Base-by-base conservation (phyloP, 2,113 vertebrate species). In the Anhinga anhinga region DNA sequence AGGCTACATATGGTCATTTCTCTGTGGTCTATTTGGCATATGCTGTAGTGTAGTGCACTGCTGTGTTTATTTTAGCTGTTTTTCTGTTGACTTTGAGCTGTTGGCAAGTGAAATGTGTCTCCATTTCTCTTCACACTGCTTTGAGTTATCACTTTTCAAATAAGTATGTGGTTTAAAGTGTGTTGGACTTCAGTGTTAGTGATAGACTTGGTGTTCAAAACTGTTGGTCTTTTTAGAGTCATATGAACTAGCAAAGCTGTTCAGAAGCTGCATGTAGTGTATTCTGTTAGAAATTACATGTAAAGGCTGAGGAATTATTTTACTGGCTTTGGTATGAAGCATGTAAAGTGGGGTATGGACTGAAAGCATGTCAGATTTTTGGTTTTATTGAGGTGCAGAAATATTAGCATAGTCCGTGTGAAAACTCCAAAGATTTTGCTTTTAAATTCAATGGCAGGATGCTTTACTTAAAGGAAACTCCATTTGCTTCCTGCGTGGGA, bases 331-430 rank as follows among this genome's bases (percentile, higher is more conserved):
- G 70, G 20, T 55, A 32, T 45, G 77, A 92, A 91, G 55, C 45
- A 62, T 89, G 12, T 87, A 61, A 93, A 81, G 82, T 89, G 53
- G 42, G 92, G 88, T 93, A 73, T 90, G 82, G 93, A 78, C 38
- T 50, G 40, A 78, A 93, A 79, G 26, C 36, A 4, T 67, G 96
- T 58, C 83, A 98, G 96, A 98, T 99, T 98, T 99, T 98, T 98
- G 96, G 83, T 97, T 99, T 98, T 98, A 97, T 97, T 97, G 97
- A 98, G 97, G 93, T 80, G 21, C 89, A 96, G 97, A 88, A 95
- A 97, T 97, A 97, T 97, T 98, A 91, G 88, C 50, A 85, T 90
- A 96, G 44, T 91, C 55, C 77, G 92, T 81, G 90, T 98, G 27
- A 96, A 98, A 98, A 97, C 96, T 95, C 91, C 34, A 78, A 88